Conservation (phyloP, 2,888 invertebrate species). For the Eugnorisma glareosa region DNA sequence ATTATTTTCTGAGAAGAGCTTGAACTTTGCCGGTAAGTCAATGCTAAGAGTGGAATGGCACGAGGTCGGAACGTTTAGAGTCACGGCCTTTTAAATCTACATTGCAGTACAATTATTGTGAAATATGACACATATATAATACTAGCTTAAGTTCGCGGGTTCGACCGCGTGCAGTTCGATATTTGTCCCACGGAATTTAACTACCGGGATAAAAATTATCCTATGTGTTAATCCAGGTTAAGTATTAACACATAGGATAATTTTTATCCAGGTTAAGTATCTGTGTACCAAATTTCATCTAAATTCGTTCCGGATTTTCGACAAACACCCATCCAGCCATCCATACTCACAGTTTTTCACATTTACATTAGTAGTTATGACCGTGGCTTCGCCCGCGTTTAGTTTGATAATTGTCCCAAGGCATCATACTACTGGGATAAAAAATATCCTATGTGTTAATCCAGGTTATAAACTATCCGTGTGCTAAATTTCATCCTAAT, state of each 20-base stretch:
- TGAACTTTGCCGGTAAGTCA: slow-evolving; percentile 4
- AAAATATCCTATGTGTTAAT: too few species aligned
- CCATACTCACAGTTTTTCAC: too few species aligned
- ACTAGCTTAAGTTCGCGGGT: not conserved
- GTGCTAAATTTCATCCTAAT: too few species aligned
- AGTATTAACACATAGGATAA: too few species aligned
- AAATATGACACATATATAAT: not conserved
- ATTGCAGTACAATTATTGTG: not conserved
- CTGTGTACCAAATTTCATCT: not conserved
- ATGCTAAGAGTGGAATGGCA: slow-evolving; percentile 3
- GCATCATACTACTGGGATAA: too few species aligned
- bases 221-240: not conserved
- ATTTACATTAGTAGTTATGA: too few species aligned
- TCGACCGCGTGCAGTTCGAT: not conserved
- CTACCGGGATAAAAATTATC: too few species aligned
- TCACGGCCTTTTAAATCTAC: not conserved
- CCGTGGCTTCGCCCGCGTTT: too few species aligned
- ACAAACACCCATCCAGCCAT: too few species aligned
- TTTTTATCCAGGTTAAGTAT: too few species aligned
- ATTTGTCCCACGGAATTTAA: not conserved
- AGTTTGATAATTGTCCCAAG: too few species aligned
- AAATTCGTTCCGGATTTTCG: not conserved
- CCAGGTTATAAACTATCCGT: too few species aligned
- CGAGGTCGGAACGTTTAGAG: slow-evolving; percentile 21
- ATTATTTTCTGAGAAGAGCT: slow-evolving; percentile 14